Base-by-base conservation (phyloP, 1,140 invertebrate genomes). In the Eriocheir sinensis region DNA sequence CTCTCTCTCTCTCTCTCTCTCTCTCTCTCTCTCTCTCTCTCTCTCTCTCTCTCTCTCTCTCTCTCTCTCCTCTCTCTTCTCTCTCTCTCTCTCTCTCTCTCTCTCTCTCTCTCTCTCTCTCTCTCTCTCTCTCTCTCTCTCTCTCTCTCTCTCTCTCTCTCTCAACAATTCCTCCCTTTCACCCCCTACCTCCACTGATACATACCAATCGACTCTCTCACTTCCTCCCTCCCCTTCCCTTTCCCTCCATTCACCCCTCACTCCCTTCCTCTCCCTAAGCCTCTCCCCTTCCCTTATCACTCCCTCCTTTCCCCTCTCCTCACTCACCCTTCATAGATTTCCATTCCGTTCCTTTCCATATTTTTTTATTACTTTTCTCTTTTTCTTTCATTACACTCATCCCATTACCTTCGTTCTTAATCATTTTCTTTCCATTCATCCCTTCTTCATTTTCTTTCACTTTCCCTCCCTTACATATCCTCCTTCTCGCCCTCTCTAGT, bases 81-180 rank as follows among this genome's bases (percentile, higher is more conserved):
- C 44, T 48, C 44, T 48, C 44, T 48, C 44, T 48, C 44, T 48
- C 44, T 48, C 80, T 83, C 80, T 36, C 80, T 36, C 36, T 83
- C 80, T 83, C 36, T 83, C 80, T 83, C n/a, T 83, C 80, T 86
- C 32, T 86, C 85, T 86, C 85, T 44, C 41, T 86, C 85, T 44
- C 85, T 44, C 85, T 40, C 41, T 86, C 85, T 44, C 85, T 86
- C 85, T 86, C 41, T 44, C 85, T 38, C 41, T 86, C 85, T 86
- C 85, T 44, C 85, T 86, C 36, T 44, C 36, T 72, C 41, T 86
- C 85, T 86, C 41, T 38, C 41, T 44, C 85, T 44, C 41, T 17
- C 85, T 86, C 9, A 15, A 53, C 48, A 53, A 53, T 21, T 21
- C 48, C 12, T 17, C 38, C 81, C n/a, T 3, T 9, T n/a, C 38